Base-by-base conservation (phyloP, 2,113 vertebrate genomes). In the Phylloscopus trochiloides region DNA sequence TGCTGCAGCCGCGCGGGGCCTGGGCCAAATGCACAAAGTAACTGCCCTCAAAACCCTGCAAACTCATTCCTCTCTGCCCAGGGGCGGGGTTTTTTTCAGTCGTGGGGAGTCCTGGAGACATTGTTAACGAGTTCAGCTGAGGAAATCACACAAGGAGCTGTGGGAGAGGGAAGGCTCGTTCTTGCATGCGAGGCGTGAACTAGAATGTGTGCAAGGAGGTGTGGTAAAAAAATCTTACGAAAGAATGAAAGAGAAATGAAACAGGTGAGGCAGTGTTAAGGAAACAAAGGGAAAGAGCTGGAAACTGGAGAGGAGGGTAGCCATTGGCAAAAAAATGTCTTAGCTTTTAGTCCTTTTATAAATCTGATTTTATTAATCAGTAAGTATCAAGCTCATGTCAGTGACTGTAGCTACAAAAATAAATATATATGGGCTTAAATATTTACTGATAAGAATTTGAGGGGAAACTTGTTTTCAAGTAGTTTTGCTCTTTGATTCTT, bases 11-110 rank as follows among this genome's bases (percentile, higher is more conserved):
- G 0, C 34, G 3, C 50, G 14, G 90, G 19, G 8, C 81, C 65
- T 63, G 6, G 65, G 43, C 26, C 10, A 91, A 95, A 94, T 24
- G 71, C 94, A 40, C 90, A 48, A 15, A 86, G 92, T 62, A 96
- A 80, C 90, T 95, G 92, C 85, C 93, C 92, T 97, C 81, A 88
- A 95, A 96, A 96, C 90, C 80, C 61, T 79, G 43, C 86, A 50
- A 43, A 70, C 80, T 94, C 72, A 40, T 78, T 92, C 59, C 43
- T 63, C 0, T 55, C 20, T 43, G 89, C 86, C 94, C 55, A 16
- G 84, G 22, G 59, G 71, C 10, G 0, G 5, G 8, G 57, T 83
- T 57, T 55, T 85, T 42, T 28, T 26, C 82, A 58, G 43, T 43
- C n/a, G 0, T 47, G 70, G 55, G 57, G 62, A 86, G 86, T 80